Evolutionary conservation across 2,888 invertebrate species (phyloP).

Genomic region (Meloe dianella): DNA sequence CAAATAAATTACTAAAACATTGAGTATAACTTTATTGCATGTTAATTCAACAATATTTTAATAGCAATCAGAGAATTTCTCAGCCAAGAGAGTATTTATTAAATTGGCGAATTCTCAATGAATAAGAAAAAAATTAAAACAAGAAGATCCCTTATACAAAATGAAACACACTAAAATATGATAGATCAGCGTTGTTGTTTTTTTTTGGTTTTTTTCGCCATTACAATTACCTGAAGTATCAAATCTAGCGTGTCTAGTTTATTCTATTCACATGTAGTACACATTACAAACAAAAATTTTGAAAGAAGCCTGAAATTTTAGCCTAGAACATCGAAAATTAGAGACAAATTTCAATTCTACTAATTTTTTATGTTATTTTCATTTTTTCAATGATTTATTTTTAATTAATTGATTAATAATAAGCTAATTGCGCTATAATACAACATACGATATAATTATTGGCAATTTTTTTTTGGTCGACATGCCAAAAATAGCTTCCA

Average conservation of each 20-base stretch:
- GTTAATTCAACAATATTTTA: conserved; percentile 7
- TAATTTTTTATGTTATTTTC: neutral
- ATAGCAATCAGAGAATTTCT: conserved; percentile 3
- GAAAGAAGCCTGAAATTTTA: neutral
- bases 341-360: neutral
- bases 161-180: neutral
- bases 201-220: no score
- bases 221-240: neutral
- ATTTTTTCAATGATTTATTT: neutral
- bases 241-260: neutral
- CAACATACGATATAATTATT: neutral
- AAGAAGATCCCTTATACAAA: conserved; percentile 3
- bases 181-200: neutral
- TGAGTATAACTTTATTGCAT: conserved; percentile 30
- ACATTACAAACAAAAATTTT: neutral
- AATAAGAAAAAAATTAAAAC: neutral
- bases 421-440: neutral
- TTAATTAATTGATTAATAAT: neutral
- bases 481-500: conserved; percentile 2
- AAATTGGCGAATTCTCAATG: conserved; percentile 4
- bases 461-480: neutral
- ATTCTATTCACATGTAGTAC: neutral
- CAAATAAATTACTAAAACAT: conserved; percentile 29
- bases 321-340: neutral
- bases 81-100: conserved; percentile 5